These are phyloP conservation scores for Geopemphigus sp. DNA, from an alignment of 1,140 invertebrate genomes.

Conservation along the genomic window DNA sequence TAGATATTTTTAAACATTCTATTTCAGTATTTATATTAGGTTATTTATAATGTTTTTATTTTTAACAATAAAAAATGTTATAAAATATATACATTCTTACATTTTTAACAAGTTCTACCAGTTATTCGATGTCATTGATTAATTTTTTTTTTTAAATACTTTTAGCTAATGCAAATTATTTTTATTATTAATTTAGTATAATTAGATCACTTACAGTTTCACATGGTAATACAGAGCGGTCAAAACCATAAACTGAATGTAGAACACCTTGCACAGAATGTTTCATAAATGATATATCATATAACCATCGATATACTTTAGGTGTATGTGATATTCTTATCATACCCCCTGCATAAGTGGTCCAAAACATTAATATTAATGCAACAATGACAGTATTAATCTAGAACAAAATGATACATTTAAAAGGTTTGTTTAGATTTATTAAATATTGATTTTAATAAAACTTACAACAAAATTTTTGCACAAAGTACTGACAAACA, in stretches of 20 bases:
- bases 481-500: slow-evolving; percentile 88
- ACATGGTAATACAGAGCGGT: slow-evolving; percentile 68
- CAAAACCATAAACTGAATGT: slow-evolving; percentile 69
- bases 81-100: too few species aligned
- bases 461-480: slow-evolving; percentile 31
- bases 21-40: too few species aligned
- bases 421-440: not conserved
- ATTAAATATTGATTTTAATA: not conserved
- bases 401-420: not conserved
- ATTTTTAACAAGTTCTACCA: too few species aligned
- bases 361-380: slow-evolving; percentile 42
- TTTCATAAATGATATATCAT: slow-evolving; percentile 79
- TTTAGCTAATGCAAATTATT: too few species aligned
- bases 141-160: too few species aligned
- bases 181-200: not conserved
- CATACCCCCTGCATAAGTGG: slow-evolving; percentile 43
- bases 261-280: slow-evolving; percentile 73
- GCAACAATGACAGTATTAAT: slow-evolving; percentile 23
- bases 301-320: slow-evolving; percentile 77
- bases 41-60: too few species aligned
- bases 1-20: too few species aligned
- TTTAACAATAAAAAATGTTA: too few species aligned
- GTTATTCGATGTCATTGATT: too few species aligned
- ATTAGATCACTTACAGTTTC: slow-evolving; percentile 53
- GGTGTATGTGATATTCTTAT: slow-evolving; percentile 66